Evolutionary conservation across 2,797 vertebrate genomes (phyloP), one percentile per base, ranked within the genome.

Genomic region (Netta rufina): DNA sequence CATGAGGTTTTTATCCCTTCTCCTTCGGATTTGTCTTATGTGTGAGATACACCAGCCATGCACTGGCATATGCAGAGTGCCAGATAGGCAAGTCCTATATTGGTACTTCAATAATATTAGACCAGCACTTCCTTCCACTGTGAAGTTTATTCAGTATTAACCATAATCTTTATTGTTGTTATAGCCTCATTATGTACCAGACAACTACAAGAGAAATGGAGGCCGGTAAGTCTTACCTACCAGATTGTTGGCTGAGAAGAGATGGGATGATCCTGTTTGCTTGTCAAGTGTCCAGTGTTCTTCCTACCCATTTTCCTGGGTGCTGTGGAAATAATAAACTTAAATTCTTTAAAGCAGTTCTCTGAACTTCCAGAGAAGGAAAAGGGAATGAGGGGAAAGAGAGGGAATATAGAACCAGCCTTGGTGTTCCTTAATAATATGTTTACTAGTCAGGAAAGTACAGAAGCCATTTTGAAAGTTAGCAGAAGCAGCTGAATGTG

Each of bases 201-300:
- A 99, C 98, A 99, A 99, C 98, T 99, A 99, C 98, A 99, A 99
- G 98, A 98, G 99, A 91, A 99, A 99, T 0, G 99, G 99, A 8
- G 99, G 99, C 25, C 98, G 98, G 98, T 98, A 95, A 98, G 98
- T 98, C 30, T 51, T 32, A 12, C 22, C 51, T 32, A 28, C 15
- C 62, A 32, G 27, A 6, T 6, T 13, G 28, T 12, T 78, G 1
- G 0, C 1, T 71, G 84, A 16, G 43, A 75, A 65, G 64, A 78
- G 62, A 45, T 69, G 10, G 54, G 73, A n/a, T 36, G 10, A 62
- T 78, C 22, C 49, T 61, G 8, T n/a, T 32, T 39, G 24, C n/a
- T 47, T 56, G 47, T 19, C 69, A 30, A 18, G 20, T 28, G 39
- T n/a, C 58, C 19, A 0, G 14, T 64, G 36, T 38, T 43, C 45